Evolutionary conservation across 2,888 invertebrate genomes (phyloP).

Genomic region (Argyresthia albistria): DNA sequence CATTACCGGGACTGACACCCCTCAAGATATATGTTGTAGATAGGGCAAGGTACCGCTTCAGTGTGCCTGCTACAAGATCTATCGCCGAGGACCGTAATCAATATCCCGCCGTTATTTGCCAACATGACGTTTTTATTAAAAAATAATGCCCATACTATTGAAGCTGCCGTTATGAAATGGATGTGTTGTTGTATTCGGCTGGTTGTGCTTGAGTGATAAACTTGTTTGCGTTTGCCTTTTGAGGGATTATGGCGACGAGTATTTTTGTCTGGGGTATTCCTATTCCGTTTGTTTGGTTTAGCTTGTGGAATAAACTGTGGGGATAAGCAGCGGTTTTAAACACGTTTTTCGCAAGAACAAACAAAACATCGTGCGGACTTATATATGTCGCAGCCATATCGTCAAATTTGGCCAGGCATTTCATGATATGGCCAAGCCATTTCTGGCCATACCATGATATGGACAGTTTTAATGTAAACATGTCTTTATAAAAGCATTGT

Average conservation of each 20-base stretch:
- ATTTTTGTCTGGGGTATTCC: background rate
- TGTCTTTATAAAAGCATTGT: too few relatives aligned
- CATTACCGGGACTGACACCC: slow-evolving; percentile 59
- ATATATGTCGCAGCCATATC: too few relatives aligned
- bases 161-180: background rate
- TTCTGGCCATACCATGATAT: too few relatives aligned
- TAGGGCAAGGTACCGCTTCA: slow-evolving; percentile 19
- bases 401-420: too few relatives aligned
- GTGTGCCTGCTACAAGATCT: slow-evolving; percentile 23
- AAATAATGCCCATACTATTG: slow-evolving; percentile 18
- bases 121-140: slow-evolving; percentile 65
- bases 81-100: slow-evolving; percentile 53
- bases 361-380: too few relatives aligned
- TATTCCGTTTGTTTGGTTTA: too few relatives aligned
- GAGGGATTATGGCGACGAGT: slow-evolving; percentile 14
- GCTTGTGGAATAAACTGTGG: too few relatives aligned
- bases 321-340: too few relatives aligned
- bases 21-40: slow-evolving; percentile 45
- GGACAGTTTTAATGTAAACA: too few relatives aligned
- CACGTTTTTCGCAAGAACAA: too few relatives aligned
- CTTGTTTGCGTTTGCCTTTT: slow-evolving; percentile 5
- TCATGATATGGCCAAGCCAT: too few relatives aligned
- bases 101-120: slow-evolving; percentile 55
- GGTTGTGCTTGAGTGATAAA: too few relatives aligned
- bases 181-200: background rate